A percentile compares a stretch with the other conserved stretches of the same genome.
These are phyloP conservation scores for Puffinus mauretanicus DNA, from an alignment of 2,113 vertebrate genomes.

Conservation along the genomic window DNA sequence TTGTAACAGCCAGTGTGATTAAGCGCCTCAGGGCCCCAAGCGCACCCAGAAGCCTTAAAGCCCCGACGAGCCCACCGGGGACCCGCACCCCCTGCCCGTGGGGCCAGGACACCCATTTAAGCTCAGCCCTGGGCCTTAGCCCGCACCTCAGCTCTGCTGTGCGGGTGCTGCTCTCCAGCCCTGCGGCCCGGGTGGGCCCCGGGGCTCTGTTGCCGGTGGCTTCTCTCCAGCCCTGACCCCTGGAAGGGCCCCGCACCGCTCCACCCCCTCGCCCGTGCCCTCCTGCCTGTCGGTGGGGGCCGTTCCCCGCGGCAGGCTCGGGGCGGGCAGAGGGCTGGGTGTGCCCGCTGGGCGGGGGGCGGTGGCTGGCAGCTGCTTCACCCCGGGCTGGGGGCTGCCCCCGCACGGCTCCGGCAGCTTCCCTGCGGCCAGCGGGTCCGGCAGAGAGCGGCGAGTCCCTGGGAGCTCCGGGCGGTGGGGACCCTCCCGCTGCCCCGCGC, in stretches of 20 bases:
- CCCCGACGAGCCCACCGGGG: accelerated
- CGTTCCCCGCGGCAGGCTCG: no score
- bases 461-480: neutral
- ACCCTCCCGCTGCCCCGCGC: neutral
- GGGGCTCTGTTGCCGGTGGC: no score
- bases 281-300: neutral
- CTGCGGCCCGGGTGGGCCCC: accelerated
- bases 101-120: accelerated
- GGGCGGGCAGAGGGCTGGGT: neutral
- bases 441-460: neutral
- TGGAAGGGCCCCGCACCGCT: no score
- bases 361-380: neutral
- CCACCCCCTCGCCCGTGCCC: no score
- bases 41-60: neutral
- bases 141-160: neutral
- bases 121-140: neutral
- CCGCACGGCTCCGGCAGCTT: neutral
- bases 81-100: accelerated
- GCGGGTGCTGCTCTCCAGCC: neutral
- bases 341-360: no score
- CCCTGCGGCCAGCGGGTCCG: neutral
- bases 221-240: neutral
- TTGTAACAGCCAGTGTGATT: neutral
- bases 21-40: neutral
- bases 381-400: neutral